Evolutionary conservation across 1,140 invertebrate genomes (phyloP).

Genomic region (Antheraea mylitta): DNA sequence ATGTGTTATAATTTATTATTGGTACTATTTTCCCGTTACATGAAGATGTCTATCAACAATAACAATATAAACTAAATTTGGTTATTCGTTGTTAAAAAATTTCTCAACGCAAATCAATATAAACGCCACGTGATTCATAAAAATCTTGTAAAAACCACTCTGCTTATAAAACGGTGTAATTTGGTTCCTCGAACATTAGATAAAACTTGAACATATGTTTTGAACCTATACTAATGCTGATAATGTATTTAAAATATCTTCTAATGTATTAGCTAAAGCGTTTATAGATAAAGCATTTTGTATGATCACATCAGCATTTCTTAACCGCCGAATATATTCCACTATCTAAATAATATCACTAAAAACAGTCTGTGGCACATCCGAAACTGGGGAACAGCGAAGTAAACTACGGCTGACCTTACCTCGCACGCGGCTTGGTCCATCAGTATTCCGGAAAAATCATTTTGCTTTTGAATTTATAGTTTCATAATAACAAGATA

Average conservation of each 20-base stretch:
- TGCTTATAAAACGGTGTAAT: slow-evolving; percentile 46
- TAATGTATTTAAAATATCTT: slow-evolving; percentile 69
- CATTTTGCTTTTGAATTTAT: slow-evolving; percentile 44
- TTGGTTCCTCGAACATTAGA: slow-evolving; percentile 57
- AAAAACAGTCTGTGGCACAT: slow-evolving; percentile 67
- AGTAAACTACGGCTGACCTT: slow-evolving; percentile 71
- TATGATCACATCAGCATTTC: slow-evolving; percentile 71
- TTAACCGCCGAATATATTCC: slow-evolving; percentile 56
- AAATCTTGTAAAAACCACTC: slow-evolving; percentile 52
- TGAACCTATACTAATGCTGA: slow-evolving; percentile 49
- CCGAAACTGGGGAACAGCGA: slow-evolving; percentile 76
- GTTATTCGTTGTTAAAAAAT: slow-evolving; percentile 29
- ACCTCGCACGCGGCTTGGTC: slow-evolving; percentile 58
- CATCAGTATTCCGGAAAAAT: slow-evolving; percentile 52
- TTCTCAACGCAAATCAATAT: slow-evolving; percentile 22
- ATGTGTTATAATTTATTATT: slow-evolving; percentile 7
- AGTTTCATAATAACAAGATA: background rate
- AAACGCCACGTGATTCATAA: slow-evolving; percentile 38
- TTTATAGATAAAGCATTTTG: slow-evolving; percentile 71
- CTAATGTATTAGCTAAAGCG: slow-evolving; percentile 71
- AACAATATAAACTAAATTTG: slow-evolving; percentile 21
- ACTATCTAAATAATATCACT: slow-evolving; percentile 74
- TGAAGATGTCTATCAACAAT: slow-evolving; percentile 38
- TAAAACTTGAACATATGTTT: slow-evolving; percentile 55
- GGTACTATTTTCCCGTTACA: slow-evolving; percentile 28